A percentile compares a stretch with the other conserved stretches of the same genome.
Conservation (phyloP, 1,140 invertebrate species). For the Hesperophylax magnus region DNA sequence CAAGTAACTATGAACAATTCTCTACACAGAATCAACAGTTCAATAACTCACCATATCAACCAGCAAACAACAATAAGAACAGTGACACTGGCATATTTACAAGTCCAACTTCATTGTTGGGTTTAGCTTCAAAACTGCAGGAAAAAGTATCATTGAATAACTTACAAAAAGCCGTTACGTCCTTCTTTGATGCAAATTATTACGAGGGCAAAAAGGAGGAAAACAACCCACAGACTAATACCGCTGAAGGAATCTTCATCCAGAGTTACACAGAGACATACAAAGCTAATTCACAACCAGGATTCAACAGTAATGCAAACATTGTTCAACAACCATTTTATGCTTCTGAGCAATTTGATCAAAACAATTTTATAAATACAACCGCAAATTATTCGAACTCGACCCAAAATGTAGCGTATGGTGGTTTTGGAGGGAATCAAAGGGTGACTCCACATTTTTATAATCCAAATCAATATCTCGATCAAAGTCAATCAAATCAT, state of each 20-base stretch:
- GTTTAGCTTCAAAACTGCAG: conserved; percentile 46
- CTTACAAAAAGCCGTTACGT: conserved; percentile 63
- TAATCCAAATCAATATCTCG: too few relatives aligned
- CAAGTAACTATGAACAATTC: neutral
- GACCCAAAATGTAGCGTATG: too few relatives aligned
- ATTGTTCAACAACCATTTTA: neutral
- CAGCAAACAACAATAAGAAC: neutral
- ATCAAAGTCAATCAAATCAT: too few relatives aligned
- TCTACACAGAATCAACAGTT: neutral
- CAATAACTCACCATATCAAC: neutral
- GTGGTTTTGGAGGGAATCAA: too few relatives aligned
- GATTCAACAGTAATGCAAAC: too few relatives aligned
- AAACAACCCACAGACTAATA: conserved; percentile 16
- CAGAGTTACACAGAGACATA: neutral
- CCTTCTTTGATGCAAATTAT: conserved; percentile 65
- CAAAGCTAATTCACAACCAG: neutral
- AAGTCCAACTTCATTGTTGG: neutral
- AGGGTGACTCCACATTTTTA: too few relatives aligned
- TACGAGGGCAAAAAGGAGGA: conserved; percentile 61
- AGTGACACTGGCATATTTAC: neutral
- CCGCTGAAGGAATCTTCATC: neutral
- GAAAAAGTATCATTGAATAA: conserved; percentile 61
- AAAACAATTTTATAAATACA: too few relatives aligned
- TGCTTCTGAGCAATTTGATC: neutral
- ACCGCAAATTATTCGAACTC: too few relatives aligned